Evolutionary conservation across 2,888 invertebrate genomes (phyloP).

Genomic region (Augochlorella aurata): DNA sequence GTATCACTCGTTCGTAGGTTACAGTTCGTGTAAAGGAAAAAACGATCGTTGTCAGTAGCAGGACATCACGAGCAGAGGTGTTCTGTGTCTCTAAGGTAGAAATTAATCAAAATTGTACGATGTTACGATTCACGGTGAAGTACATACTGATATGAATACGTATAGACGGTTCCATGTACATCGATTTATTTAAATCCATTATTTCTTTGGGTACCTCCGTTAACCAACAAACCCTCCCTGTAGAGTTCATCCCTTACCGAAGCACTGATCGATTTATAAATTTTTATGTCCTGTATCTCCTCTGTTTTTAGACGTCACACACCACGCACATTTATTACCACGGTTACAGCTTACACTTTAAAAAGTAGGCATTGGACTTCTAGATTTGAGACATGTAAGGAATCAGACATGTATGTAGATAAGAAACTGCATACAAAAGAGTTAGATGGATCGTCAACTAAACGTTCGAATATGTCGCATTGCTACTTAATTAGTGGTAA

Average conservation of each 20-base stretch:
- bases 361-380: slow-evolving; percentile 21
- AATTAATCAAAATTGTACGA: slow-evolving; percentile 16
- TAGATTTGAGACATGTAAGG: slow-evolving; percentile 27
- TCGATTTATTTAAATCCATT: slow-evolving; percentile 35
- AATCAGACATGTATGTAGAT: slow-evolving; percentile 24
- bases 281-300: slow-evolving; percentile 13
- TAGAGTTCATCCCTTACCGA: slow-evolving; percentile 33
- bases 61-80: slow-evolving; percentile 7
- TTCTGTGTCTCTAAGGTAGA: slow-evolving; percentile 16
- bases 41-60: slow-evolving; percentile 13
- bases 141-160: slow-evolving; percentile 25
- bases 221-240: slow-evolving; percentile 34
- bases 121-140: slow-evolving; percentile 11
- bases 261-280: slow-evolving; percentile 15
- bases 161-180: slow-evolving; percentile 13
- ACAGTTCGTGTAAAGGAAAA: slow-evolving; percentile 19
- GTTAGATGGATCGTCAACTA: slow-evolving; percentile 4
- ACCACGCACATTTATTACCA: slow-evolving; percentile 12
- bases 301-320: slow-evolving; percentile 11
- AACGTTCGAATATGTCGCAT: slow-evolving; percentile 3
- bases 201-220: slow-evolving; percentile 19
- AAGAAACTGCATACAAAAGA: slow-evolving; percentile 24
- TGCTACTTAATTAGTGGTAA: not conserved
- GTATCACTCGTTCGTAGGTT: slow-evolving; percentile 31
- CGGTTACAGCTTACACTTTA: slow-evolving; percentile 3